phyloP scores from a whole-genome alignment of 2,797 vertebrate species.

The Crocodylus rhombifer region DNA sequence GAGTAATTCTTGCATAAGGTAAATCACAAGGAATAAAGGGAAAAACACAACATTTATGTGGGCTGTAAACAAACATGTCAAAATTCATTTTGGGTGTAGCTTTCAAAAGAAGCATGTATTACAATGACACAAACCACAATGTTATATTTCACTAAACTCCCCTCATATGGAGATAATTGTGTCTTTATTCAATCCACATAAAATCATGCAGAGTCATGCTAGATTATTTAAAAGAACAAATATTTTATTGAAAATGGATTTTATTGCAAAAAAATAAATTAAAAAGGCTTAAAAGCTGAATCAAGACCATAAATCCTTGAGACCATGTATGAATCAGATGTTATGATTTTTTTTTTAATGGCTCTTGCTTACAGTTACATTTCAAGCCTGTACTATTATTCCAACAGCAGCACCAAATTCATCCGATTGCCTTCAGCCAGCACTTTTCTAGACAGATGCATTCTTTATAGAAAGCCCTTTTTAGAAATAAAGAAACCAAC shows the following conservation, averaged over 20 bases:
- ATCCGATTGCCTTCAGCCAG: neutral
- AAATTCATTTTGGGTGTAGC: neutral
- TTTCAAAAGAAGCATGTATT: neutral
- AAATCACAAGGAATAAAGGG: neutral
- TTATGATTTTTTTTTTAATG: conserved; percentile 31
- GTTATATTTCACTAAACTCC: neutral
- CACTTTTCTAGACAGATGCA: neutral
- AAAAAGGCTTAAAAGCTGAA: neutral
- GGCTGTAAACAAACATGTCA: neutral
- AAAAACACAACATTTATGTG: neutral
- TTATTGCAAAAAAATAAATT: neutral
- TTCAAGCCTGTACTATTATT: conserved; percentile 18
- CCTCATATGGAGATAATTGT: neutral
- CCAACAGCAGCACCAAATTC: neutral
- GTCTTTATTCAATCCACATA: neutral
- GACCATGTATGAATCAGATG: conserved; percentile 43
- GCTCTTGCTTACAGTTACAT: conserved; percentile 16
- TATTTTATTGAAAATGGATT: neutral
- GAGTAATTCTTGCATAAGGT: neutral
- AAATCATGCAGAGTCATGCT: neutral
- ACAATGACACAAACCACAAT: neutral
- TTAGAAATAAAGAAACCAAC: neutral
- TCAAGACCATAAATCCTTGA: neutral
- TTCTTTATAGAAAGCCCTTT: conserved; percentile 9
- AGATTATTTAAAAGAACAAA: neutral